Base-by-base conservation (phyloP, 2,113 vertebrate genomes). In the Gavia stellata region DNA sequence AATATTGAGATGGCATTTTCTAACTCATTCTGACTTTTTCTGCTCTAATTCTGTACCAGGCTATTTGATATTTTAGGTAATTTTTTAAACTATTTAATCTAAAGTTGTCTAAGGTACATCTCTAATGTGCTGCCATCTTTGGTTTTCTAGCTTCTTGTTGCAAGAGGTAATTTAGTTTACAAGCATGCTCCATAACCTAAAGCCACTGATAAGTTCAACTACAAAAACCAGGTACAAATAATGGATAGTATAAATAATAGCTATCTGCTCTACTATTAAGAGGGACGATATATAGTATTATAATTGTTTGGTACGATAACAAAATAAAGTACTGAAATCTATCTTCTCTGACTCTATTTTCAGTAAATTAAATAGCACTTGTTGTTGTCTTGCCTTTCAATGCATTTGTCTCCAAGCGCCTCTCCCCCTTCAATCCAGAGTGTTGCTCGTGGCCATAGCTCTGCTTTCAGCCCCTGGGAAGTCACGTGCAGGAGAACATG, bases 401-500 rank as follows among this genome's bases (percentile, higher is more conserved):
- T 34, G 34, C 25, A 14, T 47, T 59, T 40, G 3, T 47, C 20
- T 86, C 26, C 49, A 44, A 0, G 5, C 24, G 86, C 16, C 31
- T 38, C 9, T 14, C 4, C 26, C 24, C 12, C 40, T 68, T 65
- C 49, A 40, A 5, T 23, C 58, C n/a, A 4, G 33, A 1, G 7
- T 5, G 33, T 5, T 63, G n/a, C n/a, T 79, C 61, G 12, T 55
- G 36, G 21, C 61, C 21, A 0, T 31, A 55, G 38, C 47, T 75
- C 33, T 74, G 65, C 53, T 33, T 50, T 36, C 67, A 15, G 44
- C 17, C 18, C 24, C 21, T 42, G 52, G 29, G 24, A 40, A 36
- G 47, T 40, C 34, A 14, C 0, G 0, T 49, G 7, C 24, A 49
- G 58, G 25, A 21, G 36, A 59, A 26, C 0, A 0, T 0, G 1